Percentiles rank a stretch among this genome's conserved stretches.
These are phyloP conservation scores for Periplaneta americana DNA, from an alignment of 1,140 invertebrate species.

Conservation along the genomic window DNA sequence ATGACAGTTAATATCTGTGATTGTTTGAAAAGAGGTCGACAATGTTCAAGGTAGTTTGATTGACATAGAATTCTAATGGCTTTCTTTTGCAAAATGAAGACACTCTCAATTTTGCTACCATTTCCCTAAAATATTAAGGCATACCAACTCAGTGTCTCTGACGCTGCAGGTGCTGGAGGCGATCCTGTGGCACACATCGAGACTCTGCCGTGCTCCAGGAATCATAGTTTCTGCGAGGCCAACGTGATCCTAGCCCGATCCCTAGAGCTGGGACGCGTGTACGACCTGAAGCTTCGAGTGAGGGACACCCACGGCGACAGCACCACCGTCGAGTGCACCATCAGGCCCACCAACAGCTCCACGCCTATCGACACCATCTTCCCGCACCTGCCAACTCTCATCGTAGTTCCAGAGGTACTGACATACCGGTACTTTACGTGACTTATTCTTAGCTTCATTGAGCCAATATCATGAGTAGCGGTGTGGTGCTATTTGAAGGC, in stretches of 20 bases:
- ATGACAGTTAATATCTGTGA: no score
- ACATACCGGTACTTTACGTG: no score
- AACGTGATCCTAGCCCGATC: conserved; percentile 71
- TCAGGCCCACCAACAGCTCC: conserved; percentile 75
- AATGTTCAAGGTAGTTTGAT: no score
- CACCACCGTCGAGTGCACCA: conserved; percentile 69
- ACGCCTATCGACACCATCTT: conserved; percentile 73
- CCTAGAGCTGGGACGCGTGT: conserved; percentile 67
- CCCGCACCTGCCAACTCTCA: conserved; percentile 72
- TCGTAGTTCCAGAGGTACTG: conserved; percentile 72
- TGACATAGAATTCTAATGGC: no score
- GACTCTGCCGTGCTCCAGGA: conserved; percentile 71
- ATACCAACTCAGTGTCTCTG: background rate
- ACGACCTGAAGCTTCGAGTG: conserved; percentile 68
- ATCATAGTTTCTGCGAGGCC: conserved; percentile 78
- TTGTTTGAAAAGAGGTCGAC: no score
- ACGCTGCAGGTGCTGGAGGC: conserved; percentile 34
- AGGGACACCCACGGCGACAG: conserved; percentile 70
- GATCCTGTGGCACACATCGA: conserved; percentile 66
- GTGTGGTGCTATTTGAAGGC: no score
- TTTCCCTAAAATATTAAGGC: no score
- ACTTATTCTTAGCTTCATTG: no score
- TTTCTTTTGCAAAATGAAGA: no score
- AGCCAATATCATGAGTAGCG: no score
- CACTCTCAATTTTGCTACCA: no score